phyloP scores from a whole-genome alignment of 2,888 invertebrate genomes.

The Parelbella ahira region DNA sequence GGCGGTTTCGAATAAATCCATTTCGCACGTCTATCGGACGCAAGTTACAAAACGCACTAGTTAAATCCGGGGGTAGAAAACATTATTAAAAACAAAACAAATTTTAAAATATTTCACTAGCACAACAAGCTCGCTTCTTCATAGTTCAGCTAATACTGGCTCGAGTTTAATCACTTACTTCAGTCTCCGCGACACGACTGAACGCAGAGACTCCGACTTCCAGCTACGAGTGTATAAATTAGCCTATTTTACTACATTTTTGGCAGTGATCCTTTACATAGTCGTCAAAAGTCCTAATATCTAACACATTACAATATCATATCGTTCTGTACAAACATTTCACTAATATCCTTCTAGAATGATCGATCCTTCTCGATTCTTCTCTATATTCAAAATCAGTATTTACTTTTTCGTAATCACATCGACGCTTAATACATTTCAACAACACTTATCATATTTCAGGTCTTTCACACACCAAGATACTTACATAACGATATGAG shows the following conservation, averaged over 20 bases:
- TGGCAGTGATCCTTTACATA: conserved; percentile 22
- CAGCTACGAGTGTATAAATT: too few relatives aligned
- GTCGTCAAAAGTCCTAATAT: conserved; percentile 10
- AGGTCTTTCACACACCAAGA: too few relatives aligned
- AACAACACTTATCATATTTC: too few relatives aligned
- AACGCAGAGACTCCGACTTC: too few relatives aligned
- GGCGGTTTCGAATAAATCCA: too few relatives aligned
- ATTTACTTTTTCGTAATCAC: neutral
- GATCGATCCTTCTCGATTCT: too few relatives aligned
- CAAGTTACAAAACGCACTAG: too few relatives aligned
- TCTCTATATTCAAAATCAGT: neutral
- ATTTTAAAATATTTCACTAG: conserved; percentile 7
- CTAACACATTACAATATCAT: conserved; percentile 3
- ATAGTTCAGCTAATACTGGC: conserved; percentile 13
- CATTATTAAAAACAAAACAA: too few relatives aligned
- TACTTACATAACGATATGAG: too few relatives aligned
- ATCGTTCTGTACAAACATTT: conserved; percentile 14
- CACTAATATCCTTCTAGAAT: conserved; percentile 5
- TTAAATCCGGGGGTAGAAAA: neutral
- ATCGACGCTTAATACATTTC: neutral
- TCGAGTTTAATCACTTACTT: conserved; percentile 8
- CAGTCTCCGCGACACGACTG: too few relatives aligned
- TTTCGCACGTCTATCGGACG: too few relatives aligned
- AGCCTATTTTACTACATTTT: conserved; percentile 13
- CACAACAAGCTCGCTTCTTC: conserved; percentile 4